Evolutionary conservation across 2,888 invertebrate genomes (phyloP).

Genomic region (Dioctria linearis): DNA sequence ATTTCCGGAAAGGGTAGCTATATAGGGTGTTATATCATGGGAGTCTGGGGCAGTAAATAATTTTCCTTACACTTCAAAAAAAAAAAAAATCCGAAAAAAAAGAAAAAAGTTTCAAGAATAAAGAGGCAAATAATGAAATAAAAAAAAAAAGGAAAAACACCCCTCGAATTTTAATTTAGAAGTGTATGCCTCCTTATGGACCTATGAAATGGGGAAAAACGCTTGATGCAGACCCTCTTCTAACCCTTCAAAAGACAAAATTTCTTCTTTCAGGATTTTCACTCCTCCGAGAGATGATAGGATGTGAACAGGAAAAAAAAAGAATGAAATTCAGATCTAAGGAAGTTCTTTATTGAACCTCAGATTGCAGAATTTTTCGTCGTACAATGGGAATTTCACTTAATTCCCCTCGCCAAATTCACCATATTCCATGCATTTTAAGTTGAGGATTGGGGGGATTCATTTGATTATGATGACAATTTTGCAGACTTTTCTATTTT

Average conservation of each 20-base stretch:
- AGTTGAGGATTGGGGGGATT: too few relatives aligned
- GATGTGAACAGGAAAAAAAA: not conserved
- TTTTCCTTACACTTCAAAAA: not conserved
- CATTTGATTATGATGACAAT: too few relatives aligned
- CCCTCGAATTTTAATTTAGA: not conserved
- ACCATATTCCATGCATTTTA: too few relatives aligned
- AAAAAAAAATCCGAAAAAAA: not conserved
- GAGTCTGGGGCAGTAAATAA: not conserved
- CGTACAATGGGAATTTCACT: too few relatives aligned
- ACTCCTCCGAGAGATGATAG: not conserved
- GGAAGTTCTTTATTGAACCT: not conserved
- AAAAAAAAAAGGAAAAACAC: not conserved
- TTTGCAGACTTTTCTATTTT: too few relatives aligned
- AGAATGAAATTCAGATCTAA: not conserved
- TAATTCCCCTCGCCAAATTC: too few relatives aligned
- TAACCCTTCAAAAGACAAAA: not conserved
- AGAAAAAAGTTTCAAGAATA: not conserved
- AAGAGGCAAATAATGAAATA: not conserved
- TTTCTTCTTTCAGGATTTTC: not conserved
- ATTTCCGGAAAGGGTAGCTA: slow-evolving; percentile 18
- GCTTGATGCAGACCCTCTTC: not conserved
- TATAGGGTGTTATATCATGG: not conserved
- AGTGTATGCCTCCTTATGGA: not conserved
- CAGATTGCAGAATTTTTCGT: too few relatives aligned
- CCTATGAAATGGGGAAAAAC: not conserved